These are phyloP conservation scores for Brenthis hecate DNA, from an alignment of 2,888 invertebrate species.

Conservation along the genomic window DNA sequence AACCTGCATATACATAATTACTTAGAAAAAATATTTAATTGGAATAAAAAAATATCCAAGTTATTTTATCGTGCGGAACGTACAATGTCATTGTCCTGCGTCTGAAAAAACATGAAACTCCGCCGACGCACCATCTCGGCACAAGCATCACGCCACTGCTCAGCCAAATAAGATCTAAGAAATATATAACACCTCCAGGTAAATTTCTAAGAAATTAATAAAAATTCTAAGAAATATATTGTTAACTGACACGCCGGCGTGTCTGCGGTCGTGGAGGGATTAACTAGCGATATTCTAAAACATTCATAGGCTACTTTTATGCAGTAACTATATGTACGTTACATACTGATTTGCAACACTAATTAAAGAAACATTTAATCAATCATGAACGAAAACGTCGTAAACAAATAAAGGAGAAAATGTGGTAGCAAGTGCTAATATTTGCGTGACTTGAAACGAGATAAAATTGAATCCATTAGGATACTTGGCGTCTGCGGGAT, in stretches of 20 bases:
- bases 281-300: not conserved
- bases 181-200: constrained; percentile 1
- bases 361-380: constrained; percentile 1
- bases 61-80: constrained; percentile 80
- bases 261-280: not conserved
- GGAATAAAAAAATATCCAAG: constrained; percentile 48
- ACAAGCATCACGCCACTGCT: constrained; percentile 26
- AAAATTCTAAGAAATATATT: too few species aligned
- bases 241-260: too few species aligned
- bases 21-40: constrained; percentile 11
- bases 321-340: not conserved
- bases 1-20: not conserved
- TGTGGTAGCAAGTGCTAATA: constrained; percentile 8
- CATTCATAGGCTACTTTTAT: not conserved
- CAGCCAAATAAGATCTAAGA: constrained; percentile 29
- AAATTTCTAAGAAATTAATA: too few species aligned
- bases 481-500: constrained; percentile 19
- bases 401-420: constrained; percentile 4
- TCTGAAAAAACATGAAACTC: constrained; percentile 53
- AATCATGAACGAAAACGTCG: not conserved
- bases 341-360: too few species aligned
- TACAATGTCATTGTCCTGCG: constrained; percentile 79
- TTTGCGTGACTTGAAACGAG: constrained; percentile 28
- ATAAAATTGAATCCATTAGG: constrained; percentile 32
- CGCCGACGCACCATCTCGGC: constrained; percentile 27